These are phyloP conservation scores for Umimayanthus chanpuru DNA, from an alignment of 92 coral and sea anemone genomes.

Conservation along the genomic window DNA sequence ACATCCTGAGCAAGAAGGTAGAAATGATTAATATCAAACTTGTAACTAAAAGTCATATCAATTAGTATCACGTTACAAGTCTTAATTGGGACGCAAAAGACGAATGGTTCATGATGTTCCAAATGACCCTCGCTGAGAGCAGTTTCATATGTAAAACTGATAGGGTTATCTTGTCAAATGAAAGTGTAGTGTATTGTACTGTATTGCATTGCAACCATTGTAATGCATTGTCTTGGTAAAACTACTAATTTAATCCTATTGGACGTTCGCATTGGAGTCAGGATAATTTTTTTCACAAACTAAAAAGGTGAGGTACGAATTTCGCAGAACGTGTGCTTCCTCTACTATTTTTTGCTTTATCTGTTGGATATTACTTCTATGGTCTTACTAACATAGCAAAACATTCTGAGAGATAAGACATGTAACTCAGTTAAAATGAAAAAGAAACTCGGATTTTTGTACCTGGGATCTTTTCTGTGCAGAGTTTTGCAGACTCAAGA, in stretches of 20 bases:
- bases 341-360: not conserved
- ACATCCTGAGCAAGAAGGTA: slow-evolving; percentile 42
- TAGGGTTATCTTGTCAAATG: too few species aligned
- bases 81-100: not conserved
- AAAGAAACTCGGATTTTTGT: not conserved
- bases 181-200: too few species aligned
- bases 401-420: not conserved
- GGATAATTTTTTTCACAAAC: not conserved
- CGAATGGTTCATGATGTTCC: not conserved
- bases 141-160: too few species aligned
- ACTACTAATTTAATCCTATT: too few species aligned
- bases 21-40: not conserved
- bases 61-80: not conserved
- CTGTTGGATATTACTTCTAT: not conserved
- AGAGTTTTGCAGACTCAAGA: slow-evolving; percentile 55
- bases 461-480: slow-evolving; percentile 76
- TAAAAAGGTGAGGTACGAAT: not conserved
- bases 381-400: not conserved
- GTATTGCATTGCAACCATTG: not conserved
- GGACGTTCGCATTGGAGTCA: not conserved
- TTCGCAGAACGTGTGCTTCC: not conserved
- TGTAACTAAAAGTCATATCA: not conserved
- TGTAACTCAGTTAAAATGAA: not conserved
- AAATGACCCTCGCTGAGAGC: too few species aligned
- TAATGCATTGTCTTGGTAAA: too few species aligned